These are phyloP conservation scores for Equus przewalskii DNA, from an alignment of 2,113 vertebrate species.

Conservation along the genomic window DNA sequence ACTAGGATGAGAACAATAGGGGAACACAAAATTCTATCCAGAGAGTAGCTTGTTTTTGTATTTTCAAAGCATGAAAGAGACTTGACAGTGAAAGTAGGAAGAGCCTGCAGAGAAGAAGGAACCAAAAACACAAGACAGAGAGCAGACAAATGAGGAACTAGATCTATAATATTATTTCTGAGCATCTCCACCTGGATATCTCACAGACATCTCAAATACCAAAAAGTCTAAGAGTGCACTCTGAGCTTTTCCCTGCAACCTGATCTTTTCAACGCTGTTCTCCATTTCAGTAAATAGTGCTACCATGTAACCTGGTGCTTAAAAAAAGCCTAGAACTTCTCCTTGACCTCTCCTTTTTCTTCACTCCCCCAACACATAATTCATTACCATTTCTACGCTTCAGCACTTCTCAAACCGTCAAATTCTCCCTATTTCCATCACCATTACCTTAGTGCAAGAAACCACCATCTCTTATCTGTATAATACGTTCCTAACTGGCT, in stretches of 20 bases:
- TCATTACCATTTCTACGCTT: neutral
- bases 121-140: constrained; percentile 2
- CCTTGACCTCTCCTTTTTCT: neutral
- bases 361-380: neutral
- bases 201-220: neutral
- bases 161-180: neutral
- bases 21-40: neutral
- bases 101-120: neutral
- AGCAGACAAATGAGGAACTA: neutral
- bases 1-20: neutral
- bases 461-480: neutral
- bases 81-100: neutral
- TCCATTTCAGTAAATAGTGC: neutral
- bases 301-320: neutral
- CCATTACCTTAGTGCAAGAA: neutral
- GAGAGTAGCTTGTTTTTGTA: neutral
- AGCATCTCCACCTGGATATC: neutral
- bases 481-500: neutral
- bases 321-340: neutral
- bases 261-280: neutral
- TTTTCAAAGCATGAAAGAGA: neutral
- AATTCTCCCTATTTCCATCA: neutral
- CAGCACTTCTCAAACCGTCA: neutral
- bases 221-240: neutral
- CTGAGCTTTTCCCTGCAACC: neutral